phyloP scores from a whole-genome alignment of 2,888 invertebrate genomes.

The Caenorhabditis sp. region DNA sequence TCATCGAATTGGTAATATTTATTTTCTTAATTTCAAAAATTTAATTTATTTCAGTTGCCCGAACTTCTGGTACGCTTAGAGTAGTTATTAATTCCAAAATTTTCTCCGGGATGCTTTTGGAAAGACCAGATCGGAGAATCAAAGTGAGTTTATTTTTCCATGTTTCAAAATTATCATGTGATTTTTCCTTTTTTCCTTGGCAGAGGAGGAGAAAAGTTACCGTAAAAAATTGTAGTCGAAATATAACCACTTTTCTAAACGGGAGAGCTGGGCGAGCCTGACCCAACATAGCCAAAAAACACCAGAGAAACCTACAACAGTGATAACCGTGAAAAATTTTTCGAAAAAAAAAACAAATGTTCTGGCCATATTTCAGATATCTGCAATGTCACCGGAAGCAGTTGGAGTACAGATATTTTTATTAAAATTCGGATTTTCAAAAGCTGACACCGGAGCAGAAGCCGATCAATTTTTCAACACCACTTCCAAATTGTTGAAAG shows the following conservation, averaged over 20 bases:
- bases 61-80: constrained; percentile 63
- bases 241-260: too few species aligned
- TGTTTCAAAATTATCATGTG: too few species aligned
- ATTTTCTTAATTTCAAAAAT: background rate
- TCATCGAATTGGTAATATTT: constrained; percentile 40
- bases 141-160: constrained; percentile 20
- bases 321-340: too few species aligned
- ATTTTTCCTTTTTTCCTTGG: too few species aligned
- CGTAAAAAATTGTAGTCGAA: too few species aligned
- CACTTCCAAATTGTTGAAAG: constrained; percentile 32
- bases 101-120: constrained; percentile 62
- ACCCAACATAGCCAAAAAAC: too few species aligned
- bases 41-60: constrained; percentile 57
- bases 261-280: too few species aligned
- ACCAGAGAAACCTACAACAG: too few species aligned
- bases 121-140: constrained; percentile 60
- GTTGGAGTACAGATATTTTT: constrained; percentile 65
- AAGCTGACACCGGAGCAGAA: constrained; percentile 27
- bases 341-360: too few species aligned
- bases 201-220: too few species aligned
- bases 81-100: constrained; percentile 66
- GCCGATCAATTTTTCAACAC: constrained; percentile 29
- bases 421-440: constrained; percentile 51
- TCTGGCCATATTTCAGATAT: constrained; percentile 51
- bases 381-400: constrained; percentile 59